phyloP scores from a whole-genome alignment of 2,797 vertebrate species.

The Mus spretus region DNA sequence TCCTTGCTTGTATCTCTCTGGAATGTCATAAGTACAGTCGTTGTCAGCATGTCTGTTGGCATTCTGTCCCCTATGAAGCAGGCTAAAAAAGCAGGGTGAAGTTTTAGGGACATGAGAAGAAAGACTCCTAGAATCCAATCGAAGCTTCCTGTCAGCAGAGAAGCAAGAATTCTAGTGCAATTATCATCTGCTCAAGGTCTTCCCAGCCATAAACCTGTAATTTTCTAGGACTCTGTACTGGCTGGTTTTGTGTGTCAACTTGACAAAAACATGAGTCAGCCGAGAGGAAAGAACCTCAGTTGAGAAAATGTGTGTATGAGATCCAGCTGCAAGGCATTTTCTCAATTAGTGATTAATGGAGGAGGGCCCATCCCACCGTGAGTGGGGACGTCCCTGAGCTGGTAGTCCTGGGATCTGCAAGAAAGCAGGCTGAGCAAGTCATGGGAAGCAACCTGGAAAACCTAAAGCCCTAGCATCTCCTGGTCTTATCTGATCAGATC shows the following conservation, averaged over 20 bases:
- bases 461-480: no score
- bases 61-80: not conserved
- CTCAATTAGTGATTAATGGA: not conserved
- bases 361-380: not conserved
- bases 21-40: not conserved
- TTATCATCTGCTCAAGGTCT: not conserved
- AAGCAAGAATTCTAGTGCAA: not conserved
- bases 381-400: not conserved
- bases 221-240: not conserved
- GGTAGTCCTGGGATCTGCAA: not conserved
- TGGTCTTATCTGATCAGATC: not conserved
- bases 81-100: not conserved
- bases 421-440: not conserved
- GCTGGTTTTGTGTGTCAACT: not conserved
- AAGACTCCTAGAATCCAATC: not conserved
- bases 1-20: not conserved
- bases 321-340: not conserved
- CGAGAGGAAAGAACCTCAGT: not conserved
- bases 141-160: not conserved
- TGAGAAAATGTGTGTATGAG: not conserved
- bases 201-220: not conserved
- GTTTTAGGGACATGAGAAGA: not conserved
- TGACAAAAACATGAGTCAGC: not conserved
- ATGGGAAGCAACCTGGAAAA: not conserved
- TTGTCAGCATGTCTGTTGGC: not conserved